Conservation (phyloP, 1,140 invertebrate species). For the Drosophila oshimai region DNA sequence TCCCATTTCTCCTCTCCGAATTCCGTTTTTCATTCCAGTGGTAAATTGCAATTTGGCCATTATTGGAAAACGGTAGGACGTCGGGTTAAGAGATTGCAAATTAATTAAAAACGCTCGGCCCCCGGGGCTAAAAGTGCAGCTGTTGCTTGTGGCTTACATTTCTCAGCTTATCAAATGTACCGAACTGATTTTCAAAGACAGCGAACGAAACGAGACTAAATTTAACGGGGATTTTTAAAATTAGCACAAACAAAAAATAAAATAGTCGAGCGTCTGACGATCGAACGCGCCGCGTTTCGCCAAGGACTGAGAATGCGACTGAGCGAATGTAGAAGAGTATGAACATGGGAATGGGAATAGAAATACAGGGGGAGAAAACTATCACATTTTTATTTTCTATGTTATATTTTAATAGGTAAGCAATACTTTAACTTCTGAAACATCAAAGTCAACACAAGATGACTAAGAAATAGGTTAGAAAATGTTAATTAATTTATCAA, state of each 20-base stretch:
- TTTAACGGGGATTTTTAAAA: conserved; percentile 26
- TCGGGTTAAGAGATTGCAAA: conserved; percentile 63
- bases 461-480: too few species aligned
- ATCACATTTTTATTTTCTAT: too few species aligned
- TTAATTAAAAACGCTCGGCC: conserved; percentile 61
- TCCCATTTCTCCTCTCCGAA: background rate
- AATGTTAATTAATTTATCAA: too few species aligned
- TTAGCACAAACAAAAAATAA: conserved; percentile 38
- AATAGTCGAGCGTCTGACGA: conserved; percentile 30
- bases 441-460: too few species aligned
- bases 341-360: conserved; percentile 28
- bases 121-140: background rate
- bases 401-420: too few species aligned
- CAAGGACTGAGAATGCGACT: conserved; percentile 36
- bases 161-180: background rate
- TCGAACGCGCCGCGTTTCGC: conserved; percentile 49
- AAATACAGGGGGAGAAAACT: background rate
- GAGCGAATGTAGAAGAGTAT: conserved; percentile 44
- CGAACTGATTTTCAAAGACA: background rate
- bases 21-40: conserved; percentile 33
- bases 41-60: conserved; percentile 72
- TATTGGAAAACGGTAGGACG: conserved; percentile 64
- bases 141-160: conserved; percentile 8
- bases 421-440: too few species aligned
- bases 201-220: background rate